Conservation (phyloP, 2,797 vertebrate species). For the Syngnathus rostellatus region DNA sequence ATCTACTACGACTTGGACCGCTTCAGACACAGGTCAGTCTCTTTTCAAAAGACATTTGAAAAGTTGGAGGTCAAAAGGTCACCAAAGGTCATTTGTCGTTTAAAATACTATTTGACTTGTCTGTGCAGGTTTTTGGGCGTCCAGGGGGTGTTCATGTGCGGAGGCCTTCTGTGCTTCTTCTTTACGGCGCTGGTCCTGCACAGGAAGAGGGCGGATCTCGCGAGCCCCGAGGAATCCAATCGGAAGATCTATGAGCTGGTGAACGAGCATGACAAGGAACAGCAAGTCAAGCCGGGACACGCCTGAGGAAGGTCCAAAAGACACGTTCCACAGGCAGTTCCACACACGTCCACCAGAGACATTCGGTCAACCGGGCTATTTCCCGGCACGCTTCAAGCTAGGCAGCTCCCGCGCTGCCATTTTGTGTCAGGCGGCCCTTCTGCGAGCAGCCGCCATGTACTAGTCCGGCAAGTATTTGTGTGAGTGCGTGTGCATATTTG, state of each 20-base stretch:
- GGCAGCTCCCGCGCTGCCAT: not conserved
- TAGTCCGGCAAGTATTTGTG: not conserved
- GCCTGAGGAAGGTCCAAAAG: constrained; percentile 10
- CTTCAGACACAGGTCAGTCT: constrained; percentile 75
- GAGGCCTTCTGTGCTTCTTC: constrained; percentile 61
- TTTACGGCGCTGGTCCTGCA: constrained; percentile 50
- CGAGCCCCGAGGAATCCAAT: not conserved
- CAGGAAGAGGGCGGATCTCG: constrained; percentile 4
- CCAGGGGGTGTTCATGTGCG: constrained; percentile 58
- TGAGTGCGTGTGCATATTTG: not conserved
- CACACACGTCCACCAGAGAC: not conserved
- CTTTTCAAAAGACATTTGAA: not conserved
- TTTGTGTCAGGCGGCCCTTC: not conserved
- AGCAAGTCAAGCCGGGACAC: constrained; percentile 3
- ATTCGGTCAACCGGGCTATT: not conserved
- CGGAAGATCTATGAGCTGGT: constrained; percentile 22
- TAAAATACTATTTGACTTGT: not conserved
- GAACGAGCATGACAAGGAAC: constrained; percentile 17
- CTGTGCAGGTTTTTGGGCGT: constrained; percentile 68
- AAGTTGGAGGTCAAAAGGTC: not conserved
- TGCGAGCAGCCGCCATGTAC: not conserved
- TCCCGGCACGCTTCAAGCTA: not conserved
- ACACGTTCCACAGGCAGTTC: not conserved
- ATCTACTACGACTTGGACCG: constrained; percentile 78
- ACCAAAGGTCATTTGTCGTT: not conserved